phyloP scores from a whole-genome alignment of 1,140 invertebrate genomes.

The Procambarus clarkii region DNA sequence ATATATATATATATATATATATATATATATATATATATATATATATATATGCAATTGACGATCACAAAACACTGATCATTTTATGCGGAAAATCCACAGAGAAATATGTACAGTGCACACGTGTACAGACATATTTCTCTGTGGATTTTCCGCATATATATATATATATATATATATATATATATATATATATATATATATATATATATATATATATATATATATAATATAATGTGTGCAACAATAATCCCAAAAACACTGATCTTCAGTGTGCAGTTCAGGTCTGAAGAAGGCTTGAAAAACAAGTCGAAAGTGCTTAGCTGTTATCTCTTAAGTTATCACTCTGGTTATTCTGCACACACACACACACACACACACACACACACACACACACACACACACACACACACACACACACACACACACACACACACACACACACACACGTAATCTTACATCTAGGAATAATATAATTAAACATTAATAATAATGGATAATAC shows the following conservation, averaged over 20 bases:
- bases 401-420: conserved; percentile 55
- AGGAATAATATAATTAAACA: too few relatives aligned
- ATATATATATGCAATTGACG: background rate
- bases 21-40: conserved; percentile 28
- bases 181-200: conserved; percentile 43
- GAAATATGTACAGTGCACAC: conserved; percentile 4
- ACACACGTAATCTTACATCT: too few relatives aligned
- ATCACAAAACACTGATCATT: too few relatives aligned
- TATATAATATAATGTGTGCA: conserved; percentile 31
- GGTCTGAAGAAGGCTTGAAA: too few relatives aligned
- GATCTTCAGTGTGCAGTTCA: too few relatives aligned
- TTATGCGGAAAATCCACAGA: too few relatives aligned
- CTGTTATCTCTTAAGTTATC: too few relatives aligned
- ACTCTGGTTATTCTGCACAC: too few relatives aligned
- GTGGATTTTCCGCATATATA: conserved; percentile 30
- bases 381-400: conserved; percentile 48
- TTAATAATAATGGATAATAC: too few relatives aligned
- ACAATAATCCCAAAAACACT: too few relatives aligned
- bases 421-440: conserved; percentile 25
- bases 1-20: conserved; percentile 14
- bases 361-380: conserved; percentile 21
- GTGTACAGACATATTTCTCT: conserved; percentile 30
- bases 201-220: conserved; percentile 56
- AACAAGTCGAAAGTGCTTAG: too few relatives aligned
- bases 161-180: conserved; percentile 48